Evolutionary conservation across 1,140 invertebrate species (phyloP), one percentile per base, ranked within the genome.

Genomic region (Thalassaphorura encarpata): DNA sequence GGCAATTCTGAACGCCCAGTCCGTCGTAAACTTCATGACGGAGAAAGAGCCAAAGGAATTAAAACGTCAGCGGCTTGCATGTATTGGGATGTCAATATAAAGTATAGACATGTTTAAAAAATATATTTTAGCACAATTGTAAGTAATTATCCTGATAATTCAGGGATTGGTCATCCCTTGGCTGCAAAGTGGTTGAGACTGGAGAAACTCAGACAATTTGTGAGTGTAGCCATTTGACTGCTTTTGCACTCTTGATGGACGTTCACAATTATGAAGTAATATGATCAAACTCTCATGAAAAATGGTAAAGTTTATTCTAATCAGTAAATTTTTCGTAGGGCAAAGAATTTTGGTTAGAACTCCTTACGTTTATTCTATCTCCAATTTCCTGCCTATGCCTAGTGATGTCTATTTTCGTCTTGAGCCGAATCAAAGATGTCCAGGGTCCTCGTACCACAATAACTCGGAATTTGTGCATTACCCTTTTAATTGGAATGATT

Each of bases 171-270:
- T 54, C 54, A 0, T 31, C 50, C 0, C 27, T 52, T 48, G 80
- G 80, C 2, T 81, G 80, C 63, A 54, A 62, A 36, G 54, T 78
- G 3, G 56, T 72, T 3, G 52, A 56, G 3, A 71, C 69, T 21
- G 78, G 78, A 64, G 54, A 62, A 3, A 72, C 72, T 15, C 73
- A 77, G 62, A 77, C 79, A 3, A 67, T 71, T 3, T 82, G 80
- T 64, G 66, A 73, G 53, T 82, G 80, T 67, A 69, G 75, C 59
- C 80, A 82, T 67, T 67, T 82, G n/a, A 81, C 78, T 16, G 77
- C 77, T 67, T 82, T 82, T 70, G 80, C 78, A 40, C 67, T 78
- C 11, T 55, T 78, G 1, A 78, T 78, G 76, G 72, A 76, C 53
- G 50, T 72, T 23, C 66, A 68, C 26, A 65, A 69, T 31, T 64